Evolutionary conservation across 2,797 vertebrate genomes (phyloP).

Genomic region (Orestias chungarensis): DNA sequence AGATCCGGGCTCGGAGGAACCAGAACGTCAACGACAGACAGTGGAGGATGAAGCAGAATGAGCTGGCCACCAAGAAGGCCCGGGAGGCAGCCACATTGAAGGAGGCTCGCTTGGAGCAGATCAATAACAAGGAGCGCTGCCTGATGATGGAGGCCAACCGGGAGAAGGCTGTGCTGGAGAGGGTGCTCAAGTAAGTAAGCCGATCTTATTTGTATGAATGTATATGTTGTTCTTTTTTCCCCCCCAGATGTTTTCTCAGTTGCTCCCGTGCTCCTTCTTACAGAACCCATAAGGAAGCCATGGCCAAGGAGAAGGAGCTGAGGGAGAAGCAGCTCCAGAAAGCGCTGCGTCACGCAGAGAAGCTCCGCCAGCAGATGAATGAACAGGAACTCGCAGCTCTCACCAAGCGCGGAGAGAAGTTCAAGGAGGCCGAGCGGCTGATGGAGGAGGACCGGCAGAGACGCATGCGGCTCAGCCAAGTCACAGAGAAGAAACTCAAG

Average conservation of each 20-base stretch:
- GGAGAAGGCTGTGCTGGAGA: slow-evolving; percentile 85
- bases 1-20: slow-evolving; percentile 85
- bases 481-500: slow-evolving; percentile 85
- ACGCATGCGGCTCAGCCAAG: slow-evolving; percentile 72
- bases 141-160: slow-evolving; percentile 82
- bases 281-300: slow-evolving; percentile 82
- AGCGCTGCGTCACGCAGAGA: slow-evolving; percentile 62
- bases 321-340: slow-evolving; percentile 59
- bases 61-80: slow-evolving; percentile 61
- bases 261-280: accelerated
- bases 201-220: too few species aligned
- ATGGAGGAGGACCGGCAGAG: slow-evolving; percentile 78
- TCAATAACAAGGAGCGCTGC: slow-evolving; percentile 81
- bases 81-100: slow-evolving; percentile 74
- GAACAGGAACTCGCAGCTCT: slow-evolving; percentile 78
- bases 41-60: slow-evolving; percentile 87
- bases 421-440: slow-evolving; percentile 79
- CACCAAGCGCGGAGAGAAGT: slow-evolving; percentile 65
- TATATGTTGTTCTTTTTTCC: background rate
- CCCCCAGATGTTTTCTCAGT: background rate
- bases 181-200: slow-evolving; percentile 82
- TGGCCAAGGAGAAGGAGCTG: slow-evolving; percentile 76
- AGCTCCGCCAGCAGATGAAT: slow-evolving; percentile 83
- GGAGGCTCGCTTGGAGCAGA: slow-evolving; percentile 80
- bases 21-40: slow-evolving; percentile 85